Evolutionary conservation across 2,888 invertebrate genomes (phyloP).

Genomic region (Melanostoma scalare): DNA sequence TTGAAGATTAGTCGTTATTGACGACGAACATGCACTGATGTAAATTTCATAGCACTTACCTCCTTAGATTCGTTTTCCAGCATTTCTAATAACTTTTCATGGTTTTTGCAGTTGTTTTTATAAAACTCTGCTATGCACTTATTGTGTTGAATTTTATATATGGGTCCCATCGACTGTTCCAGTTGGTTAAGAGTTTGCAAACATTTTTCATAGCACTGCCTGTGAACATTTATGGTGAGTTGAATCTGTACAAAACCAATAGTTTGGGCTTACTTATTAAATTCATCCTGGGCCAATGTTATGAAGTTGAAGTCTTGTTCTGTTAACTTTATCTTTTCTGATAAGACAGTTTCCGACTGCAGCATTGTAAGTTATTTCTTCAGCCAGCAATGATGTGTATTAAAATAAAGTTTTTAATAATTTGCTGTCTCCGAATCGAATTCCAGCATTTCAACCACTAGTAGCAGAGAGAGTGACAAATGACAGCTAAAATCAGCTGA

Average conservation of each 20-base stretch:
- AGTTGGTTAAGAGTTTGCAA: conserved; percentile 77
- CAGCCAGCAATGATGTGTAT: neutral
- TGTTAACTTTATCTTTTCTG: conserved; percentile 56
- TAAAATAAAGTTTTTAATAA: conserved; percentile 3
- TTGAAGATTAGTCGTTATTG: too few species aligned
- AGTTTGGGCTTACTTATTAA: conserved; percentile 77
- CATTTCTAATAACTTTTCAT: conserved; percentile 87
- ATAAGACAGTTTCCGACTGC: conserved; percentile 27
- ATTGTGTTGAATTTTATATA: conserved; percentile 85
- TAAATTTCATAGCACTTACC: conserved; percentile 56
- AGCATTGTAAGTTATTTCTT: conserved; percentile 39
- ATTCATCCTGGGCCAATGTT: conserved; percentile 79
- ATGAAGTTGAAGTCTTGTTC: conserved; percentile 79
- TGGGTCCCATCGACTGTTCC: conserved; percentile 77
- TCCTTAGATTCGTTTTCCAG: conserved; percentile 83
- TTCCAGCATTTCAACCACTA: neutral
- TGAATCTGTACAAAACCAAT: neutral
- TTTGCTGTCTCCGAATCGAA: conserved; percentile 4
- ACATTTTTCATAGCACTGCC: conserved; percentile 78
- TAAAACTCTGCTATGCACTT: conserved; percentile 92
- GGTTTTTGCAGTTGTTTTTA: conserved; percentile 87
- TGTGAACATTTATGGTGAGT: conserved; percentile 51
- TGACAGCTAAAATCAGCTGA: conserved; percentile 22
- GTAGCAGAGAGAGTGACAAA: neutral
- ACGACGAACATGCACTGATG: too few species aligned